Conservation (phyloP, 2,888 invertebrate genomes). For the Colletes collaris region DNA sequence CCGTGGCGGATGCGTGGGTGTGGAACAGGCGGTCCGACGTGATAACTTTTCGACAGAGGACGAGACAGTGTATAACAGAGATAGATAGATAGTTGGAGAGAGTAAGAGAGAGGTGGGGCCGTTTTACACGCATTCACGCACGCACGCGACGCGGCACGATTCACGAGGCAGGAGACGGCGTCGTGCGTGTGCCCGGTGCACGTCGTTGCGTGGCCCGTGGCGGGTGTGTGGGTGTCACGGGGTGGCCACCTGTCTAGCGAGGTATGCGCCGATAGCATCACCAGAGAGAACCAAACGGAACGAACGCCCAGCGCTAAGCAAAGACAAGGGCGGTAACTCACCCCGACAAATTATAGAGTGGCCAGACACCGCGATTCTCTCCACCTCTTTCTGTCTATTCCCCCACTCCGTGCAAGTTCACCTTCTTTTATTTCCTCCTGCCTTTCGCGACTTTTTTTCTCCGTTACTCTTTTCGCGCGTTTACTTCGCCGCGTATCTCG, state of each 20-base stretch:
- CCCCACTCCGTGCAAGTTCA: constrained; percentile 29
- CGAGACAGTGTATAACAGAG: not conserved
- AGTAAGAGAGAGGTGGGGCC: constrained; percentile 20
- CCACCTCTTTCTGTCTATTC: constrained; percentile 49
- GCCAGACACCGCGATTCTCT: constrained; percentile 77
- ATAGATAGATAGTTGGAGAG: not conserved
- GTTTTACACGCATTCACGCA: constrained; percentile 68
- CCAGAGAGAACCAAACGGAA: constrained; percentile 71
- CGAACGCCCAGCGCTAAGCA: constrained; percentile 80
- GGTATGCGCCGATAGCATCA: constrained; percentile 82
- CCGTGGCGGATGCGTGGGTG: constrained; percentile 56
- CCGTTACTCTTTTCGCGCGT: not conserved
- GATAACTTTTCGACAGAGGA: constrained; percentile 57
- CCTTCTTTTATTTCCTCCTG: constrained; percentile 6
- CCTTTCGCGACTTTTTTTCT: not conserved
- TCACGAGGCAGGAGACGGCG: constrained; percentile 51
- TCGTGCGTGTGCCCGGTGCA: constrained; percentile 61
- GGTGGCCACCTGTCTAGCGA: constrained; percentile 82
- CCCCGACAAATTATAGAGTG: constrained; percentile 82
- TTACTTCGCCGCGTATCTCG: not conserved
- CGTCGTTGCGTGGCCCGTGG: constrained; percentile 61
- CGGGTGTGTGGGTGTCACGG: constrained; percentile 76
- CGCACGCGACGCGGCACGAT: constrained; percentile 68
- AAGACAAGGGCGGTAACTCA: constrained; percentile 82
- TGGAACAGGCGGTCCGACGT: constrained; percentile 50